Evolutionary conservation across 2,888 invertebrate genomes (phyloP), one percentile per base, ranked within the genome.

Genomic region (Disparrhopalites patrizii): DNA sequence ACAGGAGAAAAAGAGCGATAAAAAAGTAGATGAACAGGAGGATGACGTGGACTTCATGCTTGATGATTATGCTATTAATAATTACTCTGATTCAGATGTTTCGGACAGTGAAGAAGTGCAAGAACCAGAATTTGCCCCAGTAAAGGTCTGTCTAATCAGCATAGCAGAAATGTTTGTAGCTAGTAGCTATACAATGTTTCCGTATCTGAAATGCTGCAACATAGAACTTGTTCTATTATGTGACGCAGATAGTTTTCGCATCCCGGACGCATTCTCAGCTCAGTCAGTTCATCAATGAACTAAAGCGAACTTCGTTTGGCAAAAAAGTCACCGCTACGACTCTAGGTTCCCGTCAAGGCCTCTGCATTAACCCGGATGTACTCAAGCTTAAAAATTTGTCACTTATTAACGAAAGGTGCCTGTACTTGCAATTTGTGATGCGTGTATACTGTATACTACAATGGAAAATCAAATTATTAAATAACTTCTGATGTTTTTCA

Each of bases 201-300:
- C n/a, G n/a, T n/a, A 68, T n/a, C n/a, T n/a, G n/a, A n/a, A n/a
- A n/a, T n/a, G n/a, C n/a, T n/a, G n/a, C n/a, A n/a, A n/a, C n/a
- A n/a, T n/a, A n/a, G n/a, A n/a, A n/a, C n/a, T n/a, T n/a, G n/a
- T n/a, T n/a, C n/a, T n/a, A n/a, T n/a, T n/a, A n/a, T n/a, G n/a
- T n/a, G n/a, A n/a, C 74, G 36, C 81, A 91, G 89, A 89, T 99
- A 69, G 93, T 88, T 77, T 97, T 93, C 64, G 74, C 71, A 3
- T 72, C 72, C 70, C 85, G 99, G 76, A 99, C 99, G 4, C 98
- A 99, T 80, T 96, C 98, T 1, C 98, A 99, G 78, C 80, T 99
- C 43, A 85, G 92, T 0, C 99, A 99, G 79, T 92, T 99, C 80
- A 86, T 96, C n/a, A 85, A 87, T 51, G 99, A 99, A 83, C 85